Conservation (phyloP, 2,113 vertebrate species). For the Amblyornis subalaris region DNA sequence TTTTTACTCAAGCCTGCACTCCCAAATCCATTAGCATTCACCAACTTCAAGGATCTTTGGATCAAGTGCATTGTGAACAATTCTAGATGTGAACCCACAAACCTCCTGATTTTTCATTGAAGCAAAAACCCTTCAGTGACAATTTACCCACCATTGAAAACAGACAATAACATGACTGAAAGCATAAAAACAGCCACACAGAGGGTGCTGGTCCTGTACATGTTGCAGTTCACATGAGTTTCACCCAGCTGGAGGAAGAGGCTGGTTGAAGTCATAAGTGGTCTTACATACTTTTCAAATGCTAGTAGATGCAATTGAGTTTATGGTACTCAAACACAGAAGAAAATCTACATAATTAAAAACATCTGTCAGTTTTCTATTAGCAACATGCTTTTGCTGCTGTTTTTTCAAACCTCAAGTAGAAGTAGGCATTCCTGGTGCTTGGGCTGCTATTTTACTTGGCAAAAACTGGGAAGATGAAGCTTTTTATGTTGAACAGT, state of each 20-base stretch:
- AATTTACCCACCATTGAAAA: background rate
- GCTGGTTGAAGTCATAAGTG: background rate
- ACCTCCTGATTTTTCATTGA: background rate
- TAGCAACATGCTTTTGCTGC: background rate
- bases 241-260: background rate
- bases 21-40: background rate
- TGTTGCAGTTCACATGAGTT: background rate
- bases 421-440: background rate
- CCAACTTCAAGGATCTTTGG: background rate
- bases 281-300: background rate
- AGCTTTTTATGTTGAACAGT: background rate
- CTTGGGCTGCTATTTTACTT: background rate
- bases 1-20: background rate
- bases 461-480: background rate
- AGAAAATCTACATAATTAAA: background rate
- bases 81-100: background rate
- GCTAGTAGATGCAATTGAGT: background rate
- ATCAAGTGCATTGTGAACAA: background rate
- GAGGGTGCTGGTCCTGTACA: background rate
- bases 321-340: background rate
- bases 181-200: background rate
- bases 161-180: background rate
- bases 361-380: constrained; percentile 5
- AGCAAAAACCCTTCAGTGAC: background rate
- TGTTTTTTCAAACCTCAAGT: background rate